Conservation (phyloP, 2,797 vertebrate species). For the Manis pentadactyla region DNA sequence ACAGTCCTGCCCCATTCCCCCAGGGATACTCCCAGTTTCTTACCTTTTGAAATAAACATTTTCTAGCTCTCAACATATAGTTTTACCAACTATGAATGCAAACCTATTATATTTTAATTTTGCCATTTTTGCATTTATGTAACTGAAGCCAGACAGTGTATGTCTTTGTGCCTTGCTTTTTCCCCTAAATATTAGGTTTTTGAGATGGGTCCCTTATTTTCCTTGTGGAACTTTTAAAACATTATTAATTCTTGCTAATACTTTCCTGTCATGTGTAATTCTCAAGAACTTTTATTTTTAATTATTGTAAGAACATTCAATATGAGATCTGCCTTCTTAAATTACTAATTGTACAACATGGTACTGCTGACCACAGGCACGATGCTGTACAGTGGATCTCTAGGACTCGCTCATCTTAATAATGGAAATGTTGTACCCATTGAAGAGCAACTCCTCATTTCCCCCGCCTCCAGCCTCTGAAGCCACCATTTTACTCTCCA, state of each 20-base stretch:
- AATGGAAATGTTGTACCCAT: not conserved
- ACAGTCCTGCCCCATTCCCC: not conserved
- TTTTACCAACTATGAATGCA: not conserved
- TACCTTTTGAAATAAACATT: not conserved
- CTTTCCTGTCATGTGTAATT: not conserved
- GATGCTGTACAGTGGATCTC: not conserved
- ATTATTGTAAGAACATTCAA: not conserved
- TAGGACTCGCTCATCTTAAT: not conserved
- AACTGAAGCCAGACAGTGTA: not conserved
- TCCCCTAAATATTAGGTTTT: not conserved
- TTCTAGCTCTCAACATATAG: not conserved
- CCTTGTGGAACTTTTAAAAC: too few species aligned
- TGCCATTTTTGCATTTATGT: not conserved
- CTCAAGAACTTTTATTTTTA: not conserved
- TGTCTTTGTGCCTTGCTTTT: not conserved
- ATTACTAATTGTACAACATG: not conserved
- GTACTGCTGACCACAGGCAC: not conserved
- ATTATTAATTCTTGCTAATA: not conserved
- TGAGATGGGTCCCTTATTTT: not conserved
- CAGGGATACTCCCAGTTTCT: rapidly evolving
- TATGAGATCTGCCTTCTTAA: not conserved
- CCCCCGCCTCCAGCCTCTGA: not conserved
- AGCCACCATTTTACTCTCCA: not conserved
- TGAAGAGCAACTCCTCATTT: not conserved
- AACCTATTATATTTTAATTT: not conserved